Base-by-base conservation (phyloP, 2,888 invertebrate species). In the Stratiomys singularior region DNA sequence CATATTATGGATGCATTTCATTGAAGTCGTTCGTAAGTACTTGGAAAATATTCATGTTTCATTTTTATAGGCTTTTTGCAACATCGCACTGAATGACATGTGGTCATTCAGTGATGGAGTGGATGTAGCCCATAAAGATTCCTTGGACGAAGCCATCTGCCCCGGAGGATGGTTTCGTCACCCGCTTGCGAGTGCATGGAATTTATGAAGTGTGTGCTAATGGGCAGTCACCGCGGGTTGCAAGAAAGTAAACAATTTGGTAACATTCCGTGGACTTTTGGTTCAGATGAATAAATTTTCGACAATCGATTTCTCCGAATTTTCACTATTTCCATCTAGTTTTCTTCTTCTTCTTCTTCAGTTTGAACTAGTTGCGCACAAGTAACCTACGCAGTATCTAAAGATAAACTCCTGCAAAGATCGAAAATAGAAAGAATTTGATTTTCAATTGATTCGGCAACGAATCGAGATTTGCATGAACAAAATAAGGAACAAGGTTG, bases 401-500 rank as follows among this genome's bases (percentile, higher is more conserved):
- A 52, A 52, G 52, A 52, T n/a, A 52, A 52, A 52, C 52, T 52
- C 18, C 52, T 52, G 52, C 15, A 52, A n/a, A 13, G 52, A 52
- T 52, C 4, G 37, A 37, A 37, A 37, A 37, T 37, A 37, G 37
- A 37, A 37, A 37, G 37, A 37, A 37, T 37, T 37, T 37, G 37
- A 37, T 5, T 37, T 37, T 37, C 37, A 9, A 37, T 18, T 5
- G 15, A 52, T 52, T 52, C 60, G 18, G 23, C 3, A 21, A 25
- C 25, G 60, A 0, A 0, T n/a, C 5, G 18, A 25, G 5, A 23
- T 60, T 60, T 60, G 60, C 60, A 60, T 60, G 9, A 21, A 18
- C 21, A 67, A 27, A 72, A 72, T 56, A 56, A 18, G 72, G 72
- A 56, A 28, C 72, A 72, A 72, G 72, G 72, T 56, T 52, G 56